Base-by-base conservation (phyloP, 2,888 invertebrate species). In the Heliconius ismenius region DNA sequence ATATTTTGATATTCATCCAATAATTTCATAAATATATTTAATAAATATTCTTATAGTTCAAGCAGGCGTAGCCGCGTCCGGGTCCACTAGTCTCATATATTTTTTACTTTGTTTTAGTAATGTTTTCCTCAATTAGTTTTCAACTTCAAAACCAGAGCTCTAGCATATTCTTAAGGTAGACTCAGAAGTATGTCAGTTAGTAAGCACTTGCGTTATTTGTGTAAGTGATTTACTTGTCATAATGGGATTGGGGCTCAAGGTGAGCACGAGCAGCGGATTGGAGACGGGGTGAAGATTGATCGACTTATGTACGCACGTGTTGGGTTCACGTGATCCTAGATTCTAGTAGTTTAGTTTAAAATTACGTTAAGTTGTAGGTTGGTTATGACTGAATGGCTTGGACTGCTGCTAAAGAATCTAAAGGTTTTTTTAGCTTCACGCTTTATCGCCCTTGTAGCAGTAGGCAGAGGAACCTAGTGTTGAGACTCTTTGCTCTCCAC, bases 231-330 rank as follows among this genome's bases (percentile, higher is more conserved):
- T 79, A 76, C 79, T 76, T 68, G 54, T 67, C 43, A 36, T 79
- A 78, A 79, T 79, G 76, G 67, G 79, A 79, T 79, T 79, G 76
- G 7, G 24, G 28, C 73, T 75, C 79, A 79, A 79, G 79, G 79
- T 79, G 69, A 79, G 11, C 65, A 64, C 32, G 58, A 26, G 39
- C 26, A 62, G 62, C 43, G 73, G 73, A 73, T 73, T 73, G 73
- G 73, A 73, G 73, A 73, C 62, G 28, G 62, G 73, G 73, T 63
- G 43, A 73, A 73, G 73, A 73, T 73, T 73, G 73, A 73, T 73
- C 62, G 73, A 62, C 62, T 73, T 73, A 73, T 43, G 60, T 62
- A 43, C 43, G 60, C 73, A 73, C 73, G 73, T 73, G 73, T 58
- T 58, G 2, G 32, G 21, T 24, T 70, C 70, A 58, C 70, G 70